Conservation (phyloP, 2,797 vertebrate species). For the Apogon hyalosoma region DNA sequence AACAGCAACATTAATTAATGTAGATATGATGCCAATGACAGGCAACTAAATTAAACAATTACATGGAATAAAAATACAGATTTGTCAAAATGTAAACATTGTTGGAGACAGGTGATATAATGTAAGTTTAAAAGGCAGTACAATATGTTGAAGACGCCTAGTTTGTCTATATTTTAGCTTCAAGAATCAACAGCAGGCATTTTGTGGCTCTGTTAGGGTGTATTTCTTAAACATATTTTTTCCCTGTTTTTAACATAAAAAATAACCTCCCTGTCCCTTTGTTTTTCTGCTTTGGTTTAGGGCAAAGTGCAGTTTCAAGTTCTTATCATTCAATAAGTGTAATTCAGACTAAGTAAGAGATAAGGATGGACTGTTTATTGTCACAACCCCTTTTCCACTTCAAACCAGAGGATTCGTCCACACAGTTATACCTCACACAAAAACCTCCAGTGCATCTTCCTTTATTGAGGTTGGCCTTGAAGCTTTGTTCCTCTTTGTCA, state of each 20-base stretch:
- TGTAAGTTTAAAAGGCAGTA: too few relatives aligned
- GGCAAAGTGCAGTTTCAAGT: background rate
- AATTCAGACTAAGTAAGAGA: slow-evolving; percentile 1
- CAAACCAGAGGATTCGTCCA: background rate
- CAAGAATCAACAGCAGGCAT: background rate
- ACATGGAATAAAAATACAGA: too few relatives aligned
- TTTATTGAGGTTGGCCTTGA: slow-evolving; percentile 22
- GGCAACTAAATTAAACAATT: too few relatives aligned
- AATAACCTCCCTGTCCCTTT: background rate
- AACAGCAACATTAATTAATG: too few relatives aligned
- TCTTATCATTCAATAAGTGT: background rate
- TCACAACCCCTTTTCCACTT: background rate
- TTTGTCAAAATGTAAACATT: too few relatives aligned
- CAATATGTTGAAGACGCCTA: too few relatives aligned
- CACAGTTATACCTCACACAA: background rate
- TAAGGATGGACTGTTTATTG: background rate
- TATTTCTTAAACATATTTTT: slow-evolving; percentile 10
- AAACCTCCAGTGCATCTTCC: slow-evolving; percentile 14
- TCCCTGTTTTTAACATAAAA: slow-evolving; percentile 10
- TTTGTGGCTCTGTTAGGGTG: slow-evolving; percentile 6
- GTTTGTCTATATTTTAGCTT: too few relatives aligned
- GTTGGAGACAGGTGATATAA: too few relatives aligned
- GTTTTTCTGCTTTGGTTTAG: slow-evolving; percentile 1
- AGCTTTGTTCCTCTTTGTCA: slow-evolving; percentile 24
- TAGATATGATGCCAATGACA: too few relatives aligned